Conservation (phyloP, 2,113 vertebrate genomes). For the Apodemus sylvaticus region DNA sequence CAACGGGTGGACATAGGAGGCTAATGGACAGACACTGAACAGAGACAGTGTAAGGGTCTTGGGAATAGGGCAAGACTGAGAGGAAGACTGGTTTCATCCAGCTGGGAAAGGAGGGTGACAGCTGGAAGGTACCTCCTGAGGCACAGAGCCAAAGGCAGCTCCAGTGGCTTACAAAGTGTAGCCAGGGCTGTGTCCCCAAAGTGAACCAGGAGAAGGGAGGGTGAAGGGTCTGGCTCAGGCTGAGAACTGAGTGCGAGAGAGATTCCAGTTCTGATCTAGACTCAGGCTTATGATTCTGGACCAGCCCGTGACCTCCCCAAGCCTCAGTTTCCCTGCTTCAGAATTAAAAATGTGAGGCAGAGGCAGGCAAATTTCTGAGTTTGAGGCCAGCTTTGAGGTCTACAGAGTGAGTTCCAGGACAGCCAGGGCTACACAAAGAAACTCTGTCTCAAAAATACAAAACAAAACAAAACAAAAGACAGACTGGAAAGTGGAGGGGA, state of each 20-base stretch:
- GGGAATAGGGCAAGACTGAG: neutral
- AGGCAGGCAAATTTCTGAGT: too few species aligned
- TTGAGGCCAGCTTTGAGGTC: too few species aligned
- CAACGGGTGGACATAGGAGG: accelerated
- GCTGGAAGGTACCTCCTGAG: neutral
- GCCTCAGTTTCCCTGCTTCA: neutral
- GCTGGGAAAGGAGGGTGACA: neutral
- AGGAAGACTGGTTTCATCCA: neutral
- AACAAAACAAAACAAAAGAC: too few species aligned
- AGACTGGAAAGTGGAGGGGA: too few species aligned
- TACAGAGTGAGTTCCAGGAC: too few species aligned
- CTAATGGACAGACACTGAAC: neutral
- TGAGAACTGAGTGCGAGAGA: neutral
- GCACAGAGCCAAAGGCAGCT: too few species aligned
- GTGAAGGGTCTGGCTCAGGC: neutral
- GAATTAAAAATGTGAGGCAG: too few species aligned
- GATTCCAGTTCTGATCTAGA: neutral
- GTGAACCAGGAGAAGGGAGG: neutral
- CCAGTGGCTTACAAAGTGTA: neutral
- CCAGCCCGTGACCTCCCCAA: neutral
- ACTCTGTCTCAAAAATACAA: too few species aligned
- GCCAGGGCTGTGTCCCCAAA: neutral
- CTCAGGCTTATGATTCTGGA: neutral
- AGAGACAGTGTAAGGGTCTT: neutral
- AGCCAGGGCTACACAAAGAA: too few species aligned